Evolutionary conservation across 2,113 vertebrate species (phyloP).

Genomic region (Numida meleagris): DNA sequence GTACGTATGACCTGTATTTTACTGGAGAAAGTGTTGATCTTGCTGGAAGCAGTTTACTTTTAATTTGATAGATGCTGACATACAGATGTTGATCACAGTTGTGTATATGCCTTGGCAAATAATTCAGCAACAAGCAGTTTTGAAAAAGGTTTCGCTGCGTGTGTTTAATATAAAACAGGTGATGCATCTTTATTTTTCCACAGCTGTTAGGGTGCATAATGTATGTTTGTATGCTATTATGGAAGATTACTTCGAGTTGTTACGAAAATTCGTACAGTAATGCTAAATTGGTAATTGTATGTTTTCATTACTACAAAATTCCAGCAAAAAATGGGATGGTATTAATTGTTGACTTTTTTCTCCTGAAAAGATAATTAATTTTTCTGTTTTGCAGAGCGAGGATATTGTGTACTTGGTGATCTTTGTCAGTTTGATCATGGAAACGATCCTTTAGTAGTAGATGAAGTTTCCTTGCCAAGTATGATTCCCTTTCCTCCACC

Average conservation of each 20-base stretch:
- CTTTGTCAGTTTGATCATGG: constrained; percentile 96
- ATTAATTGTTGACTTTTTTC: accelerated
- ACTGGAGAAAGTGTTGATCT: neutral
- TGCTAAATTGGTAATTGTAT: neutral
- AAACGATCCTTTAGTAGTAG: constrained; percentile 92
- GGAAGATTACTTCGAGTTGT: neutral
- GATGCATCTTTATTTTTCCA: neutral
- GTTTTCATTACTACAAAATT: neutral
- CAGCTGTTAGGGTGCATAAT: neutral
- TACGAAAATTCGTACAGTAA: neutral
- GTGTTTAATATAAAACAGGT: neutral
- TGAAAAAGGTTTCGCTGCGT: neutral
- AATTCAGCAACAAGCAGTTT: neutral
- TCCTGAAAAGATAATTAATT: neutral
- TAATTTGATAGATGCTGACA: neutral
- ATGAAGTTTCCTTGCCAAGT: constrained; percentile 92
- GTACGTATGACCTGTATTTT: neutral
- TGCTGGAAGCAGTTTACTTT: neutral
- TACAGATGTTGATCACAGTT: neutral
- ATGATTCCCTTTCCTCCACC: constrained; percentile 97
- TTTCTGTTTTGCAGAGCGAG: constrained; percentile 86
- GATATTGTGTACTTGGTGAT: constrained; percentile 96
- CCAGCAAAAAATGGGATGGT: neutral
- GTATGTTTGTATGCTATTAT: neutral
- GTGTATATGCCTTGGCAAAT: neutral